Base-by-base conservation (phyloP, 1,140 invertebrate genomes). In the Zaprionus africanus region DNA sequence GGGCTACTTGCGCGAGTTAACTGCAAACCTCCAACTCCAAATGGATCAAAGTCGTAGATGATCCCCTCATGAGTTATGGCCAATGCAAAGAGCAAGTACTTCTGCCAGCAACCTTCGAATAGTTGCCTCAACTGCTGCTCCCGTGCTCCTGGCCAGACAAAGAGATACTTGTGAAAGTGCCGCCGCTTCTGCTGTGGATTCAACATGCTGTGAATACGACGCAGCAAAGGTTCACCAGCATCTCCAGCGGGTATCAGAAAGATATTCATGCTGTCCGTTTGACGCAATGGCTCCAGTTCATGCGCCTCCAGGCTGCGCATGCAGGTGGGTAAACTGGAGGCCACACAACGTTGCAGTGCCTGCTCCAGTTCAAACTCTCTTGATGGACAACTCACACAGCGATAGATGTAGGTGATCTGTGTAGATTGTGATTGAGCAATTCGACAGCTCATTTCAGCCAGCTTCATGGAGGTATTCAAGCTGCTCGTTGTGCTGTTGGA, bases 31-130 rank as follows among this genome's bases (percentile, higher is more conserved):
- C 46, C 15, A 5, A 34, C n/a, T 0, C 67, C 73, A 72, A 92
- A 92, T 2, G 91, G 91, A 49, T 92, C 69, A 53, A 87, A 92
- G 26, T 88, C 90, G 7, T 82, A 91, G 11, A 91, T 36, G 13
- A 51, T 54, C 15, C 24, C 64, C 31, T 26, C 17, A 5, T 1
- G 34, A 3, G 72, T 78, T 1, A 92, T 60, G 4, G 81, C 82
- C 26, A 92, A 31, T 0, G 54, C 91, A 49, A 85, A 78, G n/a
- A 92, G 63, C 36, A 91, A n/a, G 13, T 84, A 38, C 28, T 78
- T 83, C 1, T 9, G 7, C 87, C 91, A 92, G 38, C 86, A 67
- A 4, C 62, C 66, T 4, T 60, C 22, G 4, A 92, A 92, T 0
- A 91, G 66, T 15, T 53, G 12, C 1, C 43, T 43, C 1, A 92